Conservation (phyloP, 2,113 vertebrate genomes). For the Sigmodon hispidus region DNA sequence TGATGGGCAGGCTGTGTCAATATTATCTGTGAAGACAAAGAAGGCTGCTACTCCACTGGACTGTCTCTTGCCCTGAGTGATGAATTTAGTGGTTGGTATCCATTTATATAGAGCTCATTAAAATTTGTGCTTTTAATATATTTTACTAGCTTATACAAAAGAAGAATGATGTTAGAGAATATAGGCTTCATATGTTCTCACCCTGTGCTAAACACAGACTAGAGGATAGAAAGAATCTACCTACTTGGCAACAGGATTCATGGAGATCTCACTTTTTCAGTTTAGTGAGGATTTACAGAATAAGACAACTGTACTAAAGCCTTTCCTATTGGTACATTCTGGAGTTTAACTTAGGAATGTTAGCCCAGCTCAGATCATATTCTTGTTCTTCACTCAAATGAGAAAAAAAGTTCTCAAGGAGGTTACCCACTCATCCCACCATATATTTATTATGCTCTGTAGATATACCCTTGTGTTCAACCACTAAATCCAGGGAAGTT, state of each 20-base stretch:
- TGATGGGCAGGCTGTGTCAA: neutral
- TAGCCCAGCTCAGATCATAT: neutral
- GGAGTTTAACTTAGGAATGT: neutral
- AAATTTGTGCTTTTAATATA: neutral
- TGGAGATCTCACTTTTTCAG: neutral
- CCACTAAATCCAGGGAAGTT: accelerated
- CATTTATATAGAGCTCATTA: neutral
- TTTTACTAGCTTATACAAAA: neutral
- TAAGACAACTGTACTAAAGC: neutral
- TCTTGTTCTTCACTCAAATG: neutral
- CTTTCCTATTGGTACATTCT: neutral
- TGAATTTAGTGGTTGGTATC: neutral
- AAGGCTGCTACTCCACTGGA: neutral
- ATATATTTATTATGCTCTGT: neutral
- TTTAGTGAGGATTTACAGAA: neutral
- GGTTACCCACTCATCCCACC: accelerated
- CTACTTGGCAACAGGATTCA: neutral
- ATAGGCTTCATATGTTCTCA: neutral
- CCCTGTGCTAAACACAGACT: neutral
- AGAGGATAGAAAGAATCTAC: accelerated
- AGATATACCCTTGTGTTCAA: neutral
- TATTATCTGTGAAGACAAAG: neutral
- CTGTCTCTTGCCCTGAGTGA: neutral
- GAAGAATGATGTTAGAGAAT: neutral
- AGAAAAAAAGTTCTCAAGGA: neutral